Base-by-base conservation (phyloP, 2,113 vertebrate species). In the Bos indicus region DNA sequence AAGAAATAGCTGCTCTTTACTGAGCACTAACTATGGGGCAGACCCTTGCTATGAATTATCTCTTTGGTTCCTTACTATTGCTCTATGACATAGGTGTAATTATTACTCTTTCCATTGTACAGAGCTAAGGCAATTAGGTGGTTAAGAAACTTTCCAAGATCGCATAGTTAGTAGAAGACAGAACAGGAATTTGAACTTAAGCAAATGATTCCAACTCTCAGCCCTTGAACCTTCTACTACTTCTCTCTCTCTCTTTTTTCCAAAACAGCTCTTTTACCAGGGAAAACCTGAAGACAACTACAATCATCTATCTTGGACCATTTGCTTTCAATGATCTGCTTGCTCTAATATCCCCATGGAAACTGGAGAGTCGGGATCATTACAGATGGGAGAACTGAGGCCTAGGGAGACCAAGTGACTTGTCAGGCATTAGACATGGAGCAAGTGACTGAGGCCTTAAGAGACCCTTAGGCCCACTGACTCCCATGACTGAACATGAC, bases 131-230 rank as follows among this genome's bases (percentile, higher is more conserved):
- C 15, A 83, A 40, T 54, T 56, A 85, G 14, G 13, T 96, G 43
- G 25, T 94, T 96, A 95, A 95, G 43, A 87, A 83, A 93, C 16
- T 94, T 96, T 74, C 87, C 28, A 64, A 91, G 40, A 83, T 81
- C 8, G 52, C 57, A 71, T 19, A 81, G 54, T n/a, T 87, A 64
- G n/a, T 67, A 84, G 13, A 6, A 90, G 12, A 59, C 7, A 86
- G 28, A 95, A 15, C 9, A 2, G 28, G 64, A n/a, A 81, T 74
- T 94, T 95, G 84, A 51, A 90, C 28, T 36, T 87, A 48, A 82
- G 51, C 21, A 85, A 90, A 59, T 84, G 51, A 84, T 88, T 82
- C 52, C 13, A 91, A 46, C 57, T 94, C 43, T 46, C 19, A 26
- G 25, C 30, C 17, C 25, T 85, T 96, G 62, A 83, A 91, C 16